Evolutionary conservation across 2,888 invertebrate species (phyloP), one percentile per base, ranked within the genome.

Genomic region (Lasioglossum pauxillum): DNA sequence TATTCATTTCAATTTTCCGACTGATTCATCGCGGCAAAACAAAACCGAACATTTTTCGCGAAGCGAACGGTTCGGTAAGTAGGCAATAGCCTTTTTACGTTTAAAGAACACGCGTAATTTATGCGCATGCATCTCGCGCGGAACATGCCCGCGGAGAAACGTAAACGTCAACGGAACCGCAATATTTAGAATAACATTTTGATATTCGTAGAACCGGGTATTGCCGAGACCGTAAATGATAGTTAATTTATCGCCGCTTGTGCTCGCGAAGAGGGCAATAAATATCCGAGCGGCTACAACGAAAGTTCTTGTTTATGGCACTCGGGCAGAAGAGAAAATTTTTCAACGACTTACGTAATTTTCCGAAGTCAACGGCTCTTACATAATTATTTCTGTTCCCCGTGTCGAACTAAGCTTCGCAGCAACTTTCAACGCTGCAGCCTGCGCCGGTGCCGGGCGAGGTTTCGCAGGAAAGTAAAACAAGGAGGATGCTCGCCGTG

Each of bases 381-480:
- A 67, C 75, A 75, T 46, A 57, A 46, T 82, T 82, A 83, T 85
- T 76, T 16, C 69, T 19, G 31, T 35, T 67, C 38, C 14, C 14
- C n/a, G 74, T 4, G 74, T 53, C 57, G 82, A 84, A 78, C 76
- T 38, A 38, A 73, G 49, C 69, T 60, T 3, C 5, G 64, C 16
- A 49, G 80, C 16, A 82, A 84, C 80, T 88, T 84, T 77, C 38
- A 75, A 82, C 67, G 80, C 80, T 76, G 76, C 81, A 71, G 41
- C 41, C 23, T 14, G 71, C 38, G 67, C 0, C 35, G 38, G 49
- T 76, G 35, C 16, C 64, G 3, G 31, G 64, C 64, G 64, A 31
- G 77, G 57, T 35, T 80, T 77, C 67, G 35, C 57, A n/a, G 10
- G 71, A 46, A 80, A 84, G 73, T 75, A 76, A 80, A 78, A 84